Conservation (phyloP, 2,888 invertebrate genomes). For the Quadriops clusia region DNA sequence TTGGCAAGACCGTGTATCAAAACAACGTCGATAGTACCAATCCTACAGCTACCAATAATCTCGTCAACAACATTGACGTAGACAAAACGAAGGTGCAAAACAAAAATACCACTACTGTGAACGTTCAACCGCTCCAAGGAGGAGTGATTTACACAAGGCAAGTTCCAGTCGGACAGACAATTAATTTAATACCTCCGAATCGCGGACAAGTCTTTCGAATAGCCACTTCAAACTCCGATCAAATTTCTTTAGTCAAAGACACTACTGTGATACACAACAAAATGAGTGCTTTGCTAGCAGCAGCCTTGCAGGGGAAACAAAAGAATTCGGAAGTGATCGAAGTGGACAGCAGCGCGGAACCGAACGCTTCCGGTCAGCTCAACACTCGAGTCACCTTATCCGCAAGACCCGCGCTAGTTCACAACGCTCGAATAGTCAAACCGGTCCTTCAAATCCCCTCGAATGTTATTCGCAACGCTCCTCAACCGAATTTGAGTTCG, state of each 20-base stretch:
- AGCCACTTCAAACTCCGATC: conserved; percentile 34
- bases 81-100: conserved; percentile 19
- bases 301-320: conserved; percentile 35
- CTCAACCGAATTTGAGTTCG: conserved; percentile 57
- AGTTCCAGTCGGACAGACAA: conserved; percentile 52
- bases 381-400: conserved; percentile 19
- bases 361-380: conserved; percentile 39
- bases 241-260: conserved; percentile 35
- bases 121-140: conserved; percentile 51
- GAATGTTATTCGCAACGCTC: conserved; percentile 46
- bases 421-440: conserved; percentile 45
- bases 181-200: conserved; percentile 43
- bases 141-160: conserved; percentile 63
- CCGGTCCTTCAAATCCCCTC: conserved; percentile 48
- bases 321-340: conserved; percentile 22
- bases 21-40: conserved; percentile 22
- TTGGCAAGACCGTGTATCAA: conserved; percentile 58
- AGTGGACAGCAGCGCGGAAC: conserved; percentile 38
- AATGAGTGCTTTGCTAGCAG: conserved; percentile 38
- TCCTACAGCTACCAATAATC: conserved; percentile 23
- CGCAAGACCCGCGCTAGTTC: conserved; percentile 41
- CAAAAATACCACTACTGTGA: conserved; percentile 42
- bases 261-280: conserved; percentile 37
- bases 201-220: conserved; percentile 36
- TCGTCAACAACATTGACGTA: conserved; percentile 13